These are phyloP conservation scores for Xanthia icteritia DNA, from an alignment of 2,888 invertebrate species.

Conservation along the genomic window DNA sequence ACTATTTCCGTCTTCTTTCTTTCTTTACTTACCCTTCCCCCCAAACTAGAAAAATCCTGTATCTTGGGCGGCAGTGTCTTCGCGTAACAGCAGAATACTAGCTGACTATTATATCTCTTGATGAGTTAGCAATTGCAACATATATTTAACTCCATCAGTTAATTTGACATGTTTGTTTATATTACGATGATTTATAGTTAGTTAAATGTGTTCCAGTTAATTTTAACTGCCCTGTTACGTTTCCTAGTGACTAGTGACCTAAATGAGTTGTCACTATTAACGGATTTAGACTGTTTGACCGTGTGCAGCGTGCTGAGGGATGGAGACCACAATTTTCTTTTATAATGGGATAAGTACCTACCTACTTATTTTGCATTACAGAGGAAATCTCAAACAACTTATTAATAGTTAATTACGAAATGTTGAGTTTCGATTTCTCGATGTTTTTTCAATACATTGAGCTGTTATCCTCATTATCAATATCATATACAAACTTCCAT, in stretches of 20 bases:
- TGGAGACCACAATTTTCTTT: constrained; percentile 2
- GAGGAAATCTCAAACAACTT: too few relatives aligned
- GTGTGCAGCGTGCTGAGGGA: constrained; percentile 48
- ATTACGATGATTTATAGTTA: constrained; percentile 42
- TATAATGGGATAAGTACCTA: neutral
- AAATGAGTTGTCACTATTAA: constrained; percentile 70
- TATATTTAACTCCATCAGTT: constrained; percentile 12
- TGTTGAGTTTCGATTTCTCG: too few relatives aligned
- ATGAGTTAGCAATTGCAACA: neutral
- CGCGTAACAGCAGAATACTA: neutral
- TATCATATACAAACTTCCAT: too few relatives aligned
- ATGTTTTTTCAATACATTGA: too few relatives aligned
- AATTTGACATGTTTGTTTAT: constrained; percentile 45
- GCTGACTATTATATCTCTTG: neutral
- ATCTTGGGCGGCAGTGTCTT: too few relatives aligned
- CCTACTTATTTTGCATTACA: neutral
- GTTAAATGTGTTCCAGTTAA: constrained; percentile 62
- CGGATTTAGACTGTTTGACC: constrained; percentile 67
- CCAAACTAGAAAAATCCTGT: too few relatives aligned
- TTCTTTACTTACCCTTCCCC: too few relatives aligned
- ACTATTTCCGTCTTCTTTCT: too few relatives aligned
- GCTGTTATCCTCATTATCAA: too few relatives aligned
- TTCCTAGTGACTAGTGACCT: constrained; percentile 75
- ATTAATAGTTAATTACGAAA: too few relatives aligned
- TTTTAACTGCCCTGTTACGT: constrained; percentile 65